Percentiles rank a stretch among this genome's conserved stretches.
phyloP scores from a whole-genome alignment of 2,888 invertebrate species.

The Caenorhabditis uteleia region DNA sequence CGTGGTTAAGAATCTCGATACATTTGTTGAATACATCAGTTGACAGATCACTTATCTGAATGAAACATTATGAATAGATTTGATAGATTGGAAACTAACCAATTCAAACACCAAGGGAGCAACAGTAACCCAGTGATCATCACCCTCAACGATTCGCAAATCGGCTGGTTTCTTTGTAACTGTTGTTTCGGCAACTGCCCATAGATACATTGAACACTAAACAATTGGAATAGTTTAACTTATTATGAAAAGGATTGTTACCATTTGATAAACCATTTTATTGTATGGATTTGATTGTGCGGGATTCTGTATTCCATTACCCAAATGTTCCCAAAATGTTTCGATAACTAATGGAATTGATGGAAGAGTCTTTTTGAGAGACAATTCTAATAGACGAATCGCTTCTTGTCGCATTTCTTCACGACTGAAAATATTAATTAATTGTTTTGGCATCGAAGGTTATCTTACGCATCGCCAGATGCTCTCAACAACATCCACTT shows the following conservation, averaged over 20 bases:
- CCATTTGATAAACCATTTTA: constrained; percentile 34
- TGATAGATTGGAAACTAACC: not conserved
- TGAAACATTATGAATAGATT: too few species aligned
- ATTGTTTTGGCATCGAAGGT: not conserved
- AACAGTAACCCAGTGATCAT: constrained; percentile 41
- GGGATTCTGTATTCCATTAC: constrained; percentile 1
- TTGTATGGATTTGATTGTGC: not conserved
- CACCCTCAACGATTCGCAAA: constrained; percentile 40
- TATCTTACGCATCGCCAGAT: constrained; percentile 38
- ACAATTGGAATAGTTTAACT: constrained; percentile 2
- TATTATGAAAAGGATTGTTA: constrained; percentile 1
- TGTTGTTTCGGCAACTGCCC: constrained; percentile 26
- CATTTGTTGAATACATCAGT: too few species aligned
- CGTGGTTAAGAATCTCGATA: too few species aligned
- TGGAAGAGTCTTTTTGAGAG: constrained; percentile 31
- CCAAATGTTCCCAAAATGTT: constrained; percentile 31
- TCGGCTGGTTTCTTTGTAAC: constrained; percentile 21
- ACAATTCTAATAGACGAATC: constrained; percentile 36
- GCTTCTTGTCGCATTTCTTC: constrained; percentile 50
- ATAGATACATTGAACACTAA: constrained; percentile 39
- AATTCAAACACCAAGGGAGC: constrained; percentile 29
- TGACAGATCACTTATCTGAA: too few species aligned
- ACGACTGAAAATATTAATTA: constrained; percentile 9
- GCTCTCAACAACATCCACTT: constrained; percentile 47
- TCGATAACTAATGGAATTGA: constrained; percentile 20